A percentile compares a stretch with the other conserved stretches of the same genome.
phyloP scores from a whole-genome alignment of 1,140 invertebrate species.

The Lasioglossum albipes region DNA sequence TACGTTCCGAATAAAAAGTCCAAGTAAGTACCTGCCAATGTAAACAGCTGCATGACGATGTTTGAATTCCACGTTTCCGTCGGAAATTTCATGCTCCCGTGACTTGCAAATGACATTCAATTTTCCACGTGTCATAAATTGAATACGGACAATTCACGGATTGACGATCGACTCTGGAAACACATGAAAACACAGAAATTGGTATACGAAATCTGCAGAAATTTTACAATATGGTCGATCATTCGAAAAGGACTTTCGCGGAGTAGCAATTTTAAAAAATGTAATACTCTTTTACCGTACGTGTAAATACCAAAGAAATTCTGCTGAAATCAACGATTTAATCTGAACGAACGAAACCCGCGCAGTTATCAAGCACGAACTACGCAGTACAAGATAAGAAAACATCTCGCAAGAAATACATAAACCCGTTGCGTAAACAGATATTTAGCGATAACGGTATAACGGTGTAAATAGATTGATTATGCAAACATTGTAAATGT shows the following conservation, averaged over 20 bases:
- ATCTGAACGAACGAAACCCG: background rate
- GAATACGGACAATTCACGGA: background rate
- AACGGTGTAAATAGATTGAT: background rate
- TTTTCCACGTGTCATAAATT: background rate
- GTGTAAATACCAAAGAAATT: background rate
- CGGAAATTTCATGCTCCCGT: background rate
- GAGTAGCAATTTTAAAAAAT: too few species aligned
- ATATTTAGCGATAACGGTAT: background rate
- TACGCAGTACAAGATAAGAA: constrained; percentile 1
- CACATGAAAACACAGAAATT: background rate
- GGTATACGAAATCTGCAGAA: too few species aligned
- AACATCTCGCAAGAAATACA: background rate
- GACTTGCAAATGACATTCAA: constrained; percentile 3
- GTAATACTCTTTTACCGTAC: background rate
- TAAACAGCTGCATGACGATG: constrained; percentile 19
- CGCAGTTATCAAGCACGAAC: constrained; percentile 8
- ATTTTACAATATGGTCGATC: too few species aligned
- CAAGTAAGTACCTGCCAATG: background rate
- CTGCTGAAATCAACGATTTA: background rate
- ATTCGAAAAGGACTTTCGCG: too few species aligned
- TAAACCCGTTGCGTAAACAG: background rate
- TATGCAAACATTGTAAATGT: too few species aligned
- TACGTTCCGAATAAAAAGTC: background rate
- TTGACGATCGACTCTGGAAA: background rate
- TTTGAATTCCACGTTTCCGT: background rate